Evolutionary conservation across 2,113 vertebrate genomes (phyloP).

Genomic region (Podarcis raffonei): DNA sequence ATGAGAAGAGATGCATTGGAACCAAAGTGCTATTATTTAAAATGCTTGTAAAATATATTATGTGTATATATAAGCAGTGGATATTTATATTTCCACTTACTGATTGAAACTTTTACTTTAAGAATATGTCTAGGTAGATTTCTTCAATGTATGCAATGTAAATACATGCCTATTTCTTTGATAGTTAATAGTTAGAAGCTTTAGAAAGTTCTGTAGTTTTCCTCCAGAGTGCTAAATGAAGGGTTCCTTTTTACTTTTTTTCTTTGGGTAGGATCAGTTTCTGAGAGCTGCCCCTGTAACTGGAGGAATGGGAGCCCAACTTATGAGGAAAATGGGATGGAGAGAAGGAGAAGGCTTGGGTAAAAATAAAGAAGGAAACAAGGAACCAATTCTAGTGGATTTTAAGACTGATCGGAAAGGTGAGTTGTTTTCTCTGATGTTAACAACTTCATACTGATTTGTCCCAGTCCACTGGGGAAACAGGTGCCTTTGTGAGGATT

Average conservation of each 20-base stretch:
- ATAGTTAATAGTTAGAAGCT: conserved; percentile 54
- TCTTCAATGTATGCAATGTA: background rate
- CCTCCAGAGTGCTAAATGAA: conserved; percentile 68
- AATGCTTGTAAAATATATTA: conserved; percentile 54
- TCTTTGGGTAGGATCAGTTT: conserved; percentile 94
- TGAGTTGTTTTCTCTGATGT: conserved; percentile 55
- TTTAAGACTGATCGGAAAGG: conserved; percentile 98
- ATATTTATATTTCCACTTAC: conserved; percentile 63
- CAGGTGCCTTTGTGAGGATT: background rate
- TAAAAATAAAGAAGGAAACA: conserved; percentile 93
- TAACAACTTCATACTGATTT: background rate
- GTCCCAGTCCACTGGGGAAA: background rate
- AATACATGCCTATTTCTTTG: conserved; percentile 38
- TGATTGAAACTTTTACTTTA: conserved; percentile 57
- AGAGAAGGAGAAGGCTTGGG: conserved; percentile 94
- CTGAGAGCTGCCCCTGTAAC: conserved; percentile 93
- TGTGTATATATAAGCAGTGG: conserved; percentile 58
- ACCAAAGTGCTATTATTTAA: conserved; percentile 76
- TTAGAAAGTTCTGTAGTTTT: conserved; percentile 52
- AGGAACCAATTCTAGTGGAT: conserved; percentile 95
- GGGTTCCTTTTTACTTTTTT: conserved; percentile 74
- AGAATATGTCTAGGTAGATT: conserved; percentile 59
- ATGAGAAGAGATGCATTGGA: conserved; percentile 80
- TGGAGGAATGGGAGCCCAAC: conserved; percentile 94
- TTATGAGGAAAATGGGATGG: conserved; percentile 99